Evolutionary conservation across 1,140 invertebrate genomes (phyloP), one percentile per base, ranked within the genome.

Genomic region (Diachasma alloeum): DNA sequence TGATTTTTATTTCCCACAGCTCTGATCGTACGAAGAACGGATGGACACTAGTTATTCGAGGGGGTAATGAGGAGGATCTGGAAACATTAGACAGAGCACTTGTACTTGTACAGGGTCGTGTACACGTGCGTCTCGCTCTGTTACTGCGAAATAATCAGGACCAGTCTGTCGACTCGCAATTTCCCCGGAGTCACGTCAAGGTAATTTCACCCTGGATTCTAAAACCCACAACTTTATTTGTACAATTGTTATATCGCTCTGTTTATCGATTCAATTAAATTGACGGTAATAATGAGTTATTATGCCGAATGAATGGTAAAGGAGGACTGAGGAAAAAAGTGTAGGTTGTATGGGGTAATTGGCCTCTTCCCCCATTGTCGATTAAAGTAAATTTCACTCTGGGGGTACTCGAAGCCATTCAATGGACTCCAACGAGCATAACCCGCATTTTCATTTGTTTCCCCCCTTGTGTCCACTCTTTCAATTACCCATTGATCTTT

Each of bases 51-150:
- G 80, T 89, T 19, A 77, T 87, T 24, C 82, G 79, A 17, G 79
- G 79, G 22, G 78, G 77, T 39, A 83, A 78, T 10, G 69, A 78
- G 13, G 82, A 83, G n/a, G 79, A 78, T 24, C 46, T 88, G 13
- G 86, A 88, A 11, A 81, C 84, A 0, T 59, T 89, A 59, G 87
- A 89, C 75, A 79, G 83, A 42, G 82, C 85, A 13, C 76, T 89
- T 9, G 56, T 76, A 48, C 78, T 87, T 8, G 66, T 88, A 11
- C 81, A 85, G 81, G 83, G 78, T 36, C 82, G 81, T 76, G 66
- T 85, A 37, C 81, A 81, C 42, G 78, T 87, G 48, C 46, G 69
- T 17, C 83, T 84, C 56, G 79, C 81, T 9, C 78, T 86, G 48
- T 24, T 87, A 6, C 68, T 86, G 59, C 83, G 80, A 59, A 83